phyloP scores from a whole-genome alignment of 2,888 invertebrate species.

The Aphodius sticticus region DNA sequence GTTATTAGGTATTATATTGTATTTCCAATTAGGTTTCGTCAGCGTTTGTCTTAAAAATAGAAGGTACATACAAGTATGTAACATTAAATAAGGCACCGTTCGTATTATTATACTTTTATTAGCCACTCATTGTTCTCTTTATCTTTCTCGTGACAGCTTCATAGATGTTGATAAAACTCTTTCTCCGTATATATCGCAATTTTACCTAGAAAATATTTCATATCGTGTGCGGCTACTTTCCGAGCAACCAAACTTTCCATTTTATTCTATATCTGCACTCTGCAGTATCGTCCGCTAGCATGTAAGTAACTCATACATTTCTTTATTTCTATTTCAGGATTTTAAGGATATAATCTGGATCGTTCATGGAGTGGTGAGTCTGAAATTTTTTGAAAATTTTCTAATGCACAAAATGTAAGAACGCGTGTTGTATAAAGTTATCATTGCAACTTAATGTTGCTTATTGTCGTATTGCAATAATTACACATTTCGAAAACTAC shows the following conservation, averaged over 20 bases:
- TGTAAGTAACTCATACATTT: neutral
- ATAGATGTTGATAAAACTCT: neutral
- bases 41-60: no score
- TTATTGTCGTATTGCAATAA: neutral
- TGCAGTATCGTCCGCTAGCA: neutral
- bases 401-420: no score
- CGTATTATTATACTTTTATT: slow-evolving; percentile 9
- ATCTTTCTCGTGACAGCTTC: slow-evolving; percentile 26
- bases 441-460: neutral
- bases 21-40: no score
- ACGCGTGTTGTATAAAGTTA: neutral
- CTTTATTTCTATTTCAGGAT: neutral
- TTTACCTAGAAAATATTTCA: neutral
- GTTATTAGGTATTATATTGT: no score
- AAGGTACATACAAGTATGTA: no score
- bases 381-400: neutral
- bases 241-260: neutral
- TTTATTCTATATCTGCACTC: neutral
- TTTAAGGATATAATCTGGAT: neutral
- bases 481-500: neutral
- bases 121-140: slow-evolving; percentile 25
- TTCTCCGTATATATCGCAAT: slow-evolving; percentile 12
- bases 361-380: neutral
- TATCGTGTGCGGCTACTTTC: neutral
- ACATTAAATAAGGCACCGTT: no score